These are phyloP conservation scores for Etheostoma spectabile DNA, from an alignment of 2,113 vertebrate species.

Conservation along the genomic window DNA sequence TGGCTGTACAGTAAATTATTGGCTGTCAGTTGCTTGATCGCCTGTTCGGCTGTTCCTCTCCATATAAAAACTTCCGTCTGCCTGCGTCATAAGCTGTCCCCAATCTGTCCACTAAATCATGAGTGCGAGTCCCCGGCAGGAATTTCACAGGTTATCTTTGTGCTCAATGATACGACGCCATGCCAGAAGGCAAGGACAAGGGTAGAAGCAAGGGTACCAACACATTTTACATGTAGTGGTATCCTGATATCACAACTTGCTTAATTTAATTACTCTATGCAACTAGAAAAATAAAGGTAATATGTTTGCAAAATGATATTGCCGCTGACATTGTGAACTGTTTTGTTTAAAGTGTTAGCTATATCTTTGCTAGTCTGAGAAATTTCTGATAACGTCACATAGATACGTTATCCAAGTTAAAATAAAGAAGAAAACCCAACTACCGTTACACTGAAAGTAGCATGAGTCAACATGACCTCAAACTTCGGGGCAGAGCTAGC, in stretches of 20 bases:
- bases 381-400: too few relatives aligned
- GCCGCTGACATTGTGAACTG: neutral
- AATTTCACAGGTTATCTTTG: conserved; percentile 77
- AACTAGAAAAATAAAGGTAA: neutral
- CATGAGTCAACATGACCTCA: too few relatives aligned
- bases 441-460: too few relatives aligned
- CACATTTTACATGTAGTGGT: neutral
- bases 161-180: conserved; percentile 39
- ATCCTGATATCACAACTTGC: neutral
- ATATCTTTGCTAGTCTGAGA: too few relatives aligned
- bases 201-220: conserved; percentile 6
- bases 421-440: too few relatives aligned
- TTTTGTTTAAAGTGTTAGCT: neutral
- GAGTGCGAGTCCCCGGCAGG: conserved; percentile 22
- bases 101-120: conserved; percentile 38
- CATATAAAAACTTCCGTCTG: neutral
- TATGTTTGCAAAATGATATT: neutral
- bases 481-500: too few relatives aligned
- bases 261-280: neutral
- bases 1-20: neutral
- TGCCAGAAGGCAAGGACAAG: conserved; percentile 30
- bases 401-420: too few relatives aligned
- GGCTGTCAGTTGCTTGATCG: neutral
- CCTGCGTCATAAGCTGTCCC: conserved; percentile 55
- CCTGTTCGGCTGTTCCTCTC: conserved; percentile 52